These are phyloP conservation scores for Rallus crepitans DNA, from an alignment of 2,797 vertebrate genomes.

Conservation along the genomic window DNA sequence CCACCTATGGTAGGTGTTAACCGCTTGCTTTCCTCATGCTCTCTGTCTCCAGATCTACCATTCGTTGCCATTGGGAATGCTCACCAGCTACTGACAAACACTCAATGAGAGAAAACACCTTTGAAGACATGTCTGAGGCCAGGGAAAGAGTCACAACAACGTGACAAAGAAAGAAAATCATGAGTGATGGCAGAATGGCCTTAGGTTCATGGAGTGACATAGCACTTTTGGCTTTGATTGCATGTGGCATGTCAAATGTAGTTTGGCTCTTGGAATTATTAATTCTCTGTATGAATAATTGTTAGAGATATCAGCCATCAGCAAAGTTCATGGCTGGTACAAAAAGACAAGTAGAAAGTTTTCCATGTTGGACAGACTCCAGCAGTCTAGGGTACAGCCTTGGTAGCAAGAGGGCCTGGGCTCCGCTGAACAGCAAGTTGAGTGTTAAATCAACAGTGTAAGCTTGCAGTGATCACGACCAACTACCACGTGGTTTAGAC, in stretches of 20 bases:
- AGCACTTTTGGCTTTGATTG: not conserved
- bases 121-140: not conserved
- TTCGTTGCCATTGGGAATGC: not conserved
- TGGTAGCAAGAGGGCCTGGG: not conserved
- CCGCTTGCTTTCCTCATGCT: not conserved
- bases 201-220: not conserved
- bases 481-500: rapidly evolving
- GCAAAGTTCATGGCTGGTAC: not conserved
- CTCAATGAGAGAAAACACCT: not conserved
- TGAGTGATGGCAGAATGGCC: not conserved
- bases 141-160: not conserved
- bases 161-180: not conserved
- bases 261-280: not conserved
- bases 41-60: not conserved
- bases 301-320: not conserved
- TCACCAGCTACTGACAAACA: not conserved
- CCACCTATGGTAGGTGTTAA: not conserved
- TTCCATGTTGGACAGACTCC: not conserved
- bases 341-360: not conserved
- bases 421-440: not conserved
- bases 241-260: not conserved
- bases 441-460: not conserved
- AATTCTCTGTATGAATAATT: not conserved
- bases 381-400: not conserved
- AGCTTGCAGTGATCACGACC: not conserved